Percentiles rank a stretch among this genome's conserved stretches.
These are phyloP conservation scores for Vidua chalybeata DNA, from an alignment of 2,113 vertebrate species.

Conservation along the genomic window DNA sequence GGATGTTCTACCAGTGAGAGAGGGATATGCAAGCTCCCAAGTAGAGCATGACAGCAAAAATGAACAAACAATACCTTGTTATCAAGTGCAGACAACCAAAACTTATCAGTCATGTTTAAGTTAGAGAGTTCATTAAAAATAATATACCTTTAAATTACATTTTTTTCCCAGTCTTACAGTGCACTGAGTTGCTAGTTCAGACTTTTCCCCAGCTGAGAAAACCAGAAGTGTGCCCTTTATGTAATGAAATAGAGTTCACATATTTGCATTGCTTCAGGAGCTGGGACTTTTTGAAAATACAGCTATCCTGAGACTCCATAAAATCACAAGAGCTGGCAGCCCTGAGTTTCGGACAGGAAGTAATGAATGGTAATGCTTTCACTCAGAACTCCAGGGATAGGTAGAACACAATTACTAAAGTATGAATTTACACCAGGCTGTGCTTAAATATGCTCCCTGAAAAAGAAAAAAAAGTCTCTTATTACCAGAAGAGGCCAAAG, in stretches of 20 bases:
- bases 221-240: not conserved
- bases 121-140: not conserved
- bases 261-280: conserved; percentile 43
- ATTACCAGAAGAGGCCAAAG: not conserved
- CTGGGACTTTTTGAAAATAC: conserved; percentile 35
- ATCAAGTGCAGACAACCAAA: not conserved
- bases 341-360: conserved; percentile 16
- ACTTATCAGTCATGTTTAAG: not conserved
- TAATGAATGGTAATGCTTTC: conserved; percentile 9
- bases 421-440: not conserved
- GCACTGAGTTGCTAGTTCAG: not conserved
- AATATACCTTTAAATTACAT: not conserved
- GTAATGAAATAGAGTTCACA: not conserved
- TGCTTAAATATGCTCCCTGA: not conserved
- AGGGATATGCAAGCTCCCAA: not conserved
- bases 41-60: not conserved
- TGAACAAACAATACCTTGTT: not conserved
- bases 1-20: not conserved
- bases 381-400: not conserved
- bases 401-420: not conserved
- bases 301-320: conserved; percentile 25
- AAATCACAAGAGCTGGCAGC: conserved; percentile 21
- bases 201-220: not conserved
- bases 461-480: not conserved
- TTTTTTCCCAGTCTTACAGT: not conserved